Conservation (phyloP, 2,797 vertebrate species). For the Phalanger gymnotis region DNA sequence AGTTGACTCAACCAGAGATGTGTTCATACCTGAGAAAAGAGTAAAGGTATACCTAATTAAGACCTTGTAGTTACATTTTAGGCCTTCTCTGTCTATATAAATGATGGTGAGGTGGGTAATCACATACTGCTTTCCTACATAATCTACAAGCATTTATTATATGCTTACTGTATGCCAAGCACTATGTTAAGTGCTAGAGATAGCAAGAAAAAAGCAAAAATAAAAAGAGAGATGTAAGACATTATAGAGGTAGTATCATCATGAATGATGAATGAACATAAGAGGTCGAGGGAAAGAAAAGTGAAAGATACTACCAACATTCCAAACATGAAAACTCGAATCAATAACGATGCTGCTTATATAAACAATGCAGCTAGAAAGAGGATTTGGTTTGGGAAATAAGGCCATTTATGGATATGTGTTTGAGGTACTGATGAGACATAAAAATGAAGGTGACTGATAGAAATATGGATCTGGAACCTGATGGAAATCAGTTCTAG, state of each 20-base stretch:
- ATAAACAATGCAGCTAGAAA: not conserved
- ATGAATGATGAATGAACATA: not conserved
- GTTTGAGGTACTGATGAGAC: not conserved
- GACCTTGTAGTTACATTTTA: not conserved
- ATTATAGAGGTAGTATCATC: not conserved
- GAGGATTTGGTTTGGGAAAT: not conserved
- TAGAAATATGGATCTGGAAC: not conserved
- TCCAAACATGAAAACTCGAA: not conserved
- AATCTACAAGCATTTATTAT: not conserved
- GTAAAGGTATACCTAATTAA: not conserved
- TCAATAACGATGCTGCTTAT: not conserved
- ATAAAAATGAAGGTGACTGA: not conserved
- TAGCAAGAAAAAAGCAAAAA: not conserved
- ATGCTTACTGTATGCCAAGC: not conserved
- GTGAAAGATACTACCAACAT: not conserved
- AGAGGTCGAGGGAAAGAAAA: not conserved
- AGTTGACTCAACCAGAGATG: not conserved
- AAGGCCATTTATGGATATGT: not conserved
- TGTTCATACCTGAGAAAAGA: not conserved
- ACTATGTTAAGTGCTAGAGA: not conserved
- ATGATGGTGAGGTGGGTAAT: not conserved
- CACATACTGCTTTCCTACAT: not conserved
- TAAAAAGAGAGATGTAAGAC: not conserved
- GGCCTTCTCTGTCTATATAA: not conserved
- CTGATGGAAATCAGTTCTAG: not conserved